A percentile compares a stretch with the other conserved stretches of the same genome.
Conservation (phyloP, 2,888 invertebrate species). For the Deilephila elpenor region DNA sequence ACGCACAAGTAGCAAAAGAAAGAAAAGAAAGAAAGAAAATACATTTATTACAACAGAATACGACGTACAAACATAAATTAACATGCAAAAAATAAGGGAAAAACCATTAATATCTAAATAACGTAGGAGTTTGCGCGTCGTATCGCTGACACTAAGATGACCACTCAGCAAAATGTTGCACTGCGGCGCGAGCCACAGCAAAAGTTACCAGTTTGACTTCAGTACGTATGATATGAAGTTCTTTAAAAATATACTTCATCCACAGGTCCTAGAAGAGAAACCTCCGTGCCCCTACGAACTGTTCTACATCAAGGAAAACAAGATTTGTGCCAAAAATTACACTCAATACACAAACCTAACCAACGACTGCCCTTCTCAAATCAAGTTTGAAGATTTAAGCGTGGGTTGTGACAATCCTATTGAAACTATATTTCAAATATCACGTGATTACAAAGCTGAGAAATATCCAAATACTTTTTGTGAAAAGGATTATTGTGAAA, state of each 20-base stretch:
- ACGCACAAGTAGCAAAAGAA: too few relatives aligned
- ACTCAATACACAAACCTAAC: slow-evolving; percentile 41
- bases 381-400: slow-evolving; percentile 51
- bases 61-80: too few relatives aligned
- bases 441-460: slow-evolving; percentile 42
- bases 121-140: too few relatives aligned
- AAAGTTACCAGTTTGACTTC: too few relatives aligned
- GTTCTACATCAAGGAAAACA: slow-evolving; percentile 49
- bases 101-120: too few relatives aligned
- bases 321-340: slow-evolving; percentile 55
- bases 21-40: too few relatives aligned
- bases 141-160: too few relatives aligned
- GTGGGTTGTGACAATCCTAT: slow-evolving; percentile 63
- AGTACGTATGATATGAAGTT: too few relatives aligned
- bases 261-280: slow-evolving; percentile 63
- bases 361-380: slow-evolving; percentile 46
- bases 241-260: slow-evolving; percentile 27
- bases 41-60: too few relatives aligned
- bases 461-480: background rate
- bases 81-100: too few relatives aligned
- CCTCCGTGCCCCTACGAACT: slow-evolving; percentile 65
- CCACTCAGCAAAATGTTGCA: too few relatives aligned
- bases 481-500: slow-evolving; percentile 9
- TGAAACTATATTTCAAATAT: slow-evolving; percentile 57
- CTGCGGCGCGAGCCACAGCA: too few relatives aligned